Base-by-base conservation (phyloP, 2,888 invertebrate genomes). In the Camptogramma bilineatum region DNA sequence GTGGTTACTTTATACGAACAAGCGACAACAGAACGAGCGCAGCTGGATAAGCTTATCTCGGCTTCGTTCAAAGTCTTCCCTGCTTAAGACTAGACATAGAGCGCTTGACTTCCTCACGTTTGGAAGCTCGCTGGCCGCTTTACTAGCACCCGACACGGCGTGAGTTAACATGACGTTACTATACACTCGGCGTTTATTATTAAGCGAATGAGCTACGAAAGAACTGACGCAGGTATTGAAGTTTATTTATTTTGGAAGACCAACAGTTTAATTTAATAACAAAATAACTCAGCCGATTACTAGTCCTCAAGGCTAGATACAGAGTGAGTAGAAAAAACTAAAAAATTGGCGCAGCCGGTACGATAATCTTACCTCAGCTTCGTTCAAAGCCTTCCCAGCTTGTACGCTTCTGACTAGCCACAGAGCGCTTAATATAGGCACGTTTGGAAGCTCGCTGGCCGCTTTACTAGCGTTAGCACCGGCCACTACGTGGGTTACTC, bases 321-420 rank as follows among this genome's bases (percentile, higher is more conserved):
- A n/a, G n/a, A n/a, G n/a, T n/a, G n/a, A n/a, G n/a, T n/a, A n/a
- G n/a, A n/a, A n/a, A n/a, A n/a, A n/a, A n/a, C n/a, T n/a, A n/a
- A n/a, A n/a, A 24, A 50, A 18, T 42, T 28, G 50, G 57, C 57
- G 57, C 57, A 51, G 51, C 24, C 58, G 28, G 44, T 9, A 8
- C 42, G 57, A 57, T 28, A 5, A 28, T 70, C 19, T 64, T 16
- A 90, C 91, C 79, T 86, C 84, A 0, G 78, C 68, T 64, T 90
- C 91, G 8, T 82, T 81, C 10, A 90, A 64, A 19, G 87, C 79
- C 0, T 72, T 65, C 0, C 79, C 83, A 0, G 87, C 87, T 70
- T 94, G 94, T 13, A 97, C 95, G 75, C 97, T 96, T 66, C 95
- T 95, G 13, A 95, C 82, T 42, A 98, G 84, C 98, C 98, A 98